These are phyloP conservation scores for Vanessa atalanta DNA, from an alignment of 1,140 invertebrate species.

Conservation along the genomic window DNA sequence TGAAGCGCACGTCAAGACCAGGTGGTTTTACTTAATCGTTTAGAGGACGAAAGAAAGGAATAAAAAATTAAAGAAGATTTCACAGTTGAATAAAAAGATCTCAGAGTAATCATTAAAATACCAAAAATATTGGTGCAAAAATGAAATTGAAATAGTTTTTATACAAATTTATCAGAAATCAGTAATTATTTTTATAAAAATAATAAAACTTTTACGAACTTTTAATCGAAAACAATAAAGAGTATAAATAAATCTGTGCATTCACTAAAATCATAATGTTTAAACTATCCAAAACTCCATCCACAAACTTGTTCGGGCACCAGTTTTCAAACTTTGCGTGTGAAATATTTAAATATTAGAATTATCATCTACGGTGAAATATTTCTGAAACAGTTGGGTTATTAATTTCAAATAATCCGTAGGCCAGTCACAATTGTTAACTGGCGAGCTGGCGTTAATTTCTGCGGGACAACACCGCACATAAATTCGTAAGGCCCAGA, in stretches of 20 bases:
- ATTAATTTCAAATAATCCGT: slow-evolving; percentile 36
- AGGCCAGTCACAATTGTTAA: slow-evolving; percentile 30
- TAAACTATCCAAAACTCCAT: slow-evolving; percentile 6
- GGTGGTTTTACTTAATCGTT: slow-evolving; percentile 1
- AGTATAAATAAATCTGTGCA: not conserved
- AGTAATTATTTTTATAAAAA: too few species aligned
- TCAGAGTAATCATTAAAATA: not conserved
- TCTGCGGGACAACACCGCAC: slow-evolving; percentile 30
- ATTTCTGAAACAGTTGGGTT: slow-evolving; percentile 21
- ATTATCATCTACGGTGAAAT: slow-evolving; percentile 11
- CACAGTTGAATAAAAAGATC: not conserved
- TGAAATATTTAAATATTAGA: slow-evolving; percentile 15
- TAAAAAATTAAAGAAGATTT: not conserved
- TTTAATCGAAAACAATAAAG: not conserved
- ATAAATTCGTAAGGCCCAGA: slow-evolving; percentile 30
- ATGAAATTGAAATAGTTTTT: too few species aligned
- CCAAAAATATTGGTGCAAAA: too few species aligned
- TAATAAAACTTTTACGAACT: not conserved
- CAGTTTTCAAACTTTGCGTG: not conserved
- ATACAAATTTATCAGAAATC: too few species aligned
- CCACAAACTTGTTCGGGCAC: slow-evolving; percentile 2
- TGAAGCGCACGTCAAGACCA: slow-evolving; percentile 7
- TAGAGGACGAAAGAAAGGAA: not conserved
- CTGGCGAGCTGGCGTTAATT: slow-evolving; percentile 28
- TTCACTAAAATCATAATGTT: not conserved